Base-by-base conservation (phyloP, 2,797 vertebrate species). In the Erethizon dorsatum region DNA sequence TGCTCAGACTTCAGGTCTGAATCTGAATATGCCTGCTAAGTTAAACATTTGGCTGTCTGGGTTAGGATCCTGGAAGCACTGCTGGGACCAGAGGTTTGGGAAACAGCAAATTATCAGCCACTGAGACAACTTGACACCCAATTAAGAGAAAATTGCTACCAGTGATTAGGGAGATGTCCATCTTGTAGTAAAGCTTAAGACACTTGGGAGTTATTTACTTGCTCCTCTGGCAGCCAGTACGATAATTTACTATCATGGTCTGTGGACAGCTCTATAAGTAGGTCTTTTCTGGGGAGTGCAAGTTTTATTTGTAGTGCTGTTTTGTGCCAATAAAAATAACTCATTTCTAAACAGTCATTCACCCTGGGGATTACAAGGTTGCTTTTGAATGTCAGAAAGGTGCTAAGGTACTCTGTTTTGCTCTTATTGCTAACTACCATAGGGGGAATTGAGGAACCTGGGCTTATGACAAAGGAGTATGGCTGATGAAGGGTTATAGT, bases 1-100 rank as follows among this genome's bases (percentile, higher is more conserved):
- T 88, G 93, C 98, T 98, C 97, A 78, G 93, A 94, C 98, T 98
- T 96, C 96, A 97, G 97, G 91, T 96, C 97, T 97, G 97, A 87
- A 83, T 80, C 97, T 97, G 97, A 87, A 83, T 80, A 0, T 28
- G 80, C 96, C 93, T 94, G 91, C 97, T 96, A 91, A 97, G 96
- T 97, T 94, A 98, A 98, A 91, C 94, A 75, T 83, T 97, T 97
- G 97, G 97, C 96, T 4, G 59, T 96, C 57, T 26, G 10, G 28
- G 28, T 94, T 92, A 97, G 96, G 94, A 98, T 96, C 91, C 63
- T 5, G 31, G 93, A 97, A 97, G 91, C 61, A 91, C 83, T 95
- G 96, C 63, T 83, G 94, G 96, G 96, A 97, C 87, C 91, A 82
- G 93, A 98, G 94, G 52, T 98, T 94, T 97, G 96, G 91, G 96